phyloP scores from a whole-genome alignment of 2,888 invertebrate genomes.

The Phorcus lineatus region DNA sequence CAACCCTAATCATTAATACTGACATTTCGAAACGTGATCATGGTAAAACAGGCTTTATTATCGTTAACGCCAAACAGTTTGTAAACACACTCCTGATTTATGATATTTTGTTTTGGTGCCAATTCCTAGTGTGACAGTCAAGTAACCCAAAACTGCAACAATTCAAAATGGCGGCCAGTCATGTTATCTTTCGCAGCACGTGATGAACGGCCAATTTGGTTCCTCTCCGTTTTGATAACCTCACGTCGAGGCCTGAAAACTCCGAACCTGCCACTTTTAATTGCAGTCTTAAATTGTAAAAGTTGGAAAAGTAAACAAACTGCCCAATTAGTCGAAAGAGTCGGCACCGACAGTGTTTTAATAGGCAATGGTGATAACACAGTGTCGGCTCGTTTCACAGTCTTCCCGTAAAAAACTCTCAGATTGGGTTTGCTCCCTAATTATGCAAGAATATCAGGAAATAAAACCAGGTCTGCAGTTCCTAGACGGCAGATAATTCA shows the following conservation, averaged over 20 bases:
- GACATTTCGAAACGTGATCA: too few species aligned
- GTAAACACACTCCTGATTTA: too few species aligned
- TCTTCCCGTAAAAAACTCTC: neutral
- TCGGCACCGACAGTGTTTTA: neutral
- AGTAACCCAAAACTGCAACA: too few species aligned
- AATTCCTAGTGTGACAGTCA: too few species aligned
- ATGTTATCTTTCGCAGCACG: constrained; percentile 2
- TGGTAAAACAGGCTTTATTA: too few species aligned
- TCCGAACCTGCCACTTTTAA: constrained; percentile 5
- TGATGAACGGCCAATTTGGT: neutral
- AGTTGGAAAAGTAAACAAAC: constrained; percentile 15
- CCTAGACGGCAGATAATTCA: too few species aligned
- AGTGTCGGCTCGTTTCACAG: neutral
- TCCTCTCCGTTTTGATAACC: constrained; percentile 1
- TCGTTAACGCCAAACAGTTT: too few species aligned
- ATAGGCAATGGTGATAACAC: neutral
- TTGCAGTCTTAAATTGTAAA: constrained; percentile 3
- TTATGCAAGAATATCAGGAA: neutral
- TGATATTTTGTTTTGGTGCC: too few species aligned
- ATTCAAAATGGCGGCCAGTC: neutral
- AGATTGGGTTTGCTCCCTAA: neutral
- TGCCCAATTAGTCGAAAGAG: constrained; percentile 7
- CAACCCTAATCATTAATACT: too few species aligned
- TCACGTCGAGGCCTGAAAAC: neutral
- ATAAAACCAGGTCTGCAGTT: too few species aligned